Evolutionary conservation across 2,888 invertebrate genomes (phyloP).

Genomic region (Tachystola acroxantha): DNA sequence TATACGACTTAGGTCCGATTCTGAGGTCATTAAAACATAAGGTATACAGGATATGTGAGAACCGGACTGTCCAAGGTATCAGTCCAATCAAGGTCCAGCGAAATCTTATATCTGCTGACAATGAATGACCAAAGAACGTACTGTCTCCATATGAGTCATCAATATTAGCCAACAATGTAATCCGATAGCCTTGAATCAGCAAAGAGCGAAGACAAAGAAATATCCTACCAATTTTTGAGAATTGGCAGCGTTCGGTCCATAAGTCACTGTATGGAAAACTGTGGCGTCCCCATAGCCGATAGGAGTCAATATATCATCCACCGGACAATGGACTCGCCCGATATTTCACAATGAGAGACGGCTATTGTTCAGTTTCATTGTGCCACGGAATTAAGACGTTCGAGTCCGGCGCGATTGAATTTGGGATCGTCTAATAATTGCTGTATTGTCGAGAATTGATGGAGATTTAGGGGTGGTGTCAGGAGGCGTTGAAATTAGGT

Average conservation of each 20-base stretch:
- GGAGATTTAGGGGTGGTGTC: background rate
- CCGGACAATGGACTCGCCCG: conserved; percentile 21
- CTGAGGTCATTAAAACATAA: too few species aligned
- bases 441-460: conserved; percentile 3
- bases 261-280: conserved; percentile 26
- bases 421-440: conserved; percentile 7
- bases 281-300: conserved; percentile 18
- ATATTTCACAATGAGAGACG: conserved; percentile 26
- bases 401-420: conserved; percentile 16
- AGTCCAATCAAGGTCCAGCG: too few species aligned
- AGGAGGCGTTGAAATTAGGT: too few species aligned
- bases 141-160: too few species aligned
- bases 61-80: too few species aligned
- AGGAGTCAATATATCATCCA: conserved; percentile 26
- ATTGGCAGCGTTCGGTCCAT: conserved; percentile 13
- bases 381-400: conserved; percentile 31
- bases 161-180: too few species aligned
- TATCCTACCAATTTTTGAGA: conserved; percentile 2
- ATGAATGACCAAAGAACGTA: too few species aligned
- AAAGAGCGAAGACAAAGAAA: conserved; percentile 16
- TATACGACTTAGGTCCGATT: too few species aligned
- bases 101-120: too few species aligned
- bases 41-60: too few species aligned
- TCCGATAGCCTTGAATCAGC: conserved; percentile 11
- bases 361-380: conserved; percentile 28